Base-by-base conservation (phyloP, 1,140 invertebrate genomes). In the Meloidogyne hapla region DNA sequence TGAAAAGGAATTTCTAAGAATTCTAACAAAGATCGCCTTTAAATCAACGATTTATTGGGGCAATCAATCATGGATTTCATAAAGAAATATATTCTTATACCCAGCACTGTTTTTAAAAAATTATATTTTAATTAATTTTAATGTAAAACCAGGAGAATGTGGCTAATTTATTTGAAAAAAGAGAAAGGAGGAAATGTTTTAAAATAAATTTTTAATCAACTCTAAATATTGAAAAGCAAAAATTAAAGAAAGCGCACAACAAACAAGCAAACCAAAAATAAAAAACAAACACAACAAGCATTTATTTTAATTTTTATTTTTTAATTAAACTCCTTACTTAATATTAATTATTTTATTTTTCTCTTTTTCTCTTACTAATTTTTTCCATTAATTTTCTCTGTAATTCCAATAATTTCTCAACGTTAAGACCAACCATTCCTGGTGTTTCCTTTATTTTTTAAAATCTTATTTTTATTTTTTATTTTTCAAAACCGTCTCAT, bases 381-480 rank as follows among this genome's bases (percentile, higher is more conserved):
- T 84, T 84, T 15, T 77, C 77, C 71, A 85, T 84, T 67, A 85
- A 71, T 68, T 85, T 81, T 63, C 77, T 71, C 33, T 85, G 84
- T 25, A 86, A 76, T 66, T 84, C 79, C 23, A 74, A 71, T 25
- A 86, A 75, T 48, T 87, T 75, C 2, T 82, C 85, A 5, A 72
- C 21, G 21, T 81, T 81, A 38, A 87, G 73, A 3, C 80, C 81
- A 48, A 83, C 81, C 85, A 86, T 87, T 40, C 83, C 85, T 4
- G 85, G 85, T 23, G 86, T 86, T 74, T 86, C 85, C 48, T 56
- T 56, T 56, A 56, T 56, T 56, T 56, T n/a, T 56, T 56, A n/a
- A n/a, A 56, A 56, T 21, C 2, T 42, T 42, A 6, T n/a, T n/a
- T 18, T 3, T n/a, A n/a, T 56, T n/a, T 56, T 56, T 8, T 45